phyloP scores from a whole-genome alignment of 2,113 vertebrate genomes.

The Halcyon malimbica region DNA sequence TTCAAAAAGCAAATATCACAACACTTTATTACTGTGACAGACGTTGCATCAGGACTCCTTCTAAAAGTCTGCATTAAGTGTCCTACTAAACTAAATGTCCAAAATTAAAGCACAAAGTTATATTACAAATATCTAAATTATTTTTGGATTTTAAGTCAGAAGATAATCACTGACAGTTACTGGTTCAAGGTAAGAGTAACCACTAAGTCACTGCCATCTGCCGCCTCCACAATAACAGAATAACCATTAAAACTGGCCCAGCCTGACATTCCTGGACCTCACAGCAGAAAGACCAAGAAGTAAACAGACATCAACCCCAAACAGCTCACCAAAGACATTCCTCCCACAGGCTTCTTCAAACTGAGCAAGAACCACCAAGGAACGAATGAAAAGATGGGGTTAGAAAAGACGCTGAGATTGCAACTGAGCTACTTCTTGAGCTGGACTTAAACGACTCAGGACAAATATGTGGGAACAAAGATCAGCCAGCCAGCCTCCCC shows the following conservation, averaged over 20 bases:
- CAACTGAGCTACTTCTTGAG: neutral
- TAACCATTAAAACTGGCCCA: neutral
- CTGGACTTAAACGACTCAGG: accelerated
- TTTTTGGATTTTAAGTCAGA: neutral
- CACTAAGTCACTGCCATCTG: constrained; percentile 31
- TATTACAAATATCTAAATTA: neutral
- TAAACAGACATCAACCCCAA: neutral
- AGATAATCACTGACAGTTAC: neutral
- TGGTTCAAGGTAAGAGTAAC: neutral
- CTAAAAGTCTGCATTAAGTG: accelerated
- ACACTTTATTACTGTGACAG: accelerated
- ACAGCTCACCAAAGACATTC: neutral
- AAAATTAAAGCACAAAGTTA: neutral
- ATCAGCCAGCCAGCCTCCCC: neutral
- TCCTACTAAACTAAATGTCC: neutral
- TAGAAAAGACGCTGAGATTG: neutral
- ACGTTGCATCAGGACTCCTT: neutral
- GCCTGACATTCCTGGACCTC: neutral
- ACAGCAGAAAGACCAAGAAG: neutral
- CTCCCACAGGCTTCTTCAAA: neutral
- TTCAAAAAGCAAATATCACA: neutral
- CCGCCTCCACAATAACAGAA: neutral
- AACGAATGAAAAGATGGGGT: neutral
- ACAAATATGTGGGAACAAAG: neutral
- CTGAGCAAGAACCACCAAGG: neutral